Evolutionary conservation across 2,888 invertebrate genomes (phyloP), one percentile per base, ranked within the genome.

Genomic region (Bombylius major): DNA sequence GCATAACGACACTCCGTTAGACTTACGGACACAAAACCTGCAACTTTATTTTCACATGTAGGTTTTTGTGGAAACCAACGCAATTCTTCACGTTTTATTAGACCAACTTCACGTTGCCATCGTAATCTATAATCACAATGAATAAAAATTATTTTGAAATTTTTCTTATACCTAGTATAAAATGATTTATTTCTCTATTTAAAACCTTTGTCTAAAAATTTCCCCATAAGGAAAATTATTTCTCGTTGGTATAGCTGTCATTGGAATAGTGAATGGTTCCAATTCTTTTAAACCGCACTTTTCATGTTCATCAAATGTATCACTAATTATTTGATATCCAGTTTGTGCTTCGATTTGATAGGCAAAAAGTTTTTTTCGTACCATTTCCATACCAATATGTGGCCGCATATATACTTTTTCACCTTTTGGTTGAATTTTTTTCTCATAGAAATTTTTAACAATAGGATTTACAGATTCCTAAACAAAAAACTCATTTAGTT

Each of bases 211-310:
- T 0, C 71, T 75, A 51, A 81, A 71, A 13, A 84, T 74, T 51
- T 82, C 82, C 56, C 77, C 73, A 64, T 81, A 80, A 4, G 81
- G 80, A 49, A 81, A 81, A 64, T 78, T 75, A 60, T 76, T 78
- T 34, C 72, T 68, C 8, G 80, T 71, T 9, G 81, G 79, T 59
- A 82, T 70, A 11, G 78, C 75, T 58, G 79, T 73, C 69, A 77
- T 75, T 50, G 81, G 81, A 63, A 81, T 65, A 59, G 76, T 76
- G 70, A 80, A 82, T 3, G 81, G 78, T 60, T 79, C 77, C 62
- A 82, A 73, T 64, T 80, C 78, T 66, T 77, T 76, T 31, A 83
- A 70, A 3, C 79, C 79, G 63, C 82, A 83, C 68, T 83, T 83
- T 67, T 83, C 82, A 5, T 75, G 73, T 68, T 82, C 82, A 59